Evolutionary conservation across 2,888 invertebrate species (phyloP).

Genomic region (Hemistola chrysoprasaria): DNA sequence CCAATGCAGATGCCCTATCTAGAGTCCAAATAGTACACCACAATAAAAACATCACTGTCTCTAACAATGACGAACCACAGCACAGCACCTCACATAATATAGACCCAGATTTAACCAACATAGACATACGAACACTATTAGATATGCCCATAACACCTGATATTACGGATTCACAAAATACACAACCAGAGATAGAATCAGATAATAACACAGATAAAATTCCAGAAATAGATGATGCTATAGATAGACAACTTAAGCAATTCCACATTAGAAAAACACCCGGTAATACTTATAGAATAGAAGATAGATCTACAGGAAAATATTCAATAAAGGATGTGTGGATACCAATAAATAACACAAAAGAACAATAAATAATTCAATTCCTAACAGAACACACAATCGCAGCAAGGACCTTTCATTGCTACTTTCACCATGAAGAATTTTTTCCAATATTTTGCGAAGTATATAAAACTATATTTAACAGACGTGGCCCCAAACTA

Average conservation of each 20-base stretch:
- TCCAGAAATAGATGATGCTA: no score
- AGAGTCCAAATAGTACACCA: no score
- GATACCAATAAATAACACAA: slow-evolving; percentile 26
- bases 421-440: slow-evolving; percentile 19
- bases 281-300: no score
- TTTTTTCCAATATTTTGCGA: slow-evolving; percentile 2
- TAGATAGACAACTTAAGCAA: no score
- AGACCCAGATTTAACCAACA: not conserved
- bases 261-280: no score
- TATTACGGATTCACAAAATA: no score
- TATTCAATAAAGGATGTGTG: slow-evolving; percentile 15
- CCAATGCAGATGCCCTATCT: no score
- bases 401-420: slow-evolving; percentile 12
- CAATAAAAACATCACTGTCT: not conserved
- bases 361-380: slow-evolving; percentile 20
- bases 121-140: not conserved
- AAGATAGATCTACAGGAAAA: slow-evolving; percentile 23
- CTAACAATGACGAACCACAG: not conserved
- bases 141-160: not conserved
- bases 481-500: slow-evolving; percentile 5
- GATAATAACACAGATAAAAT: no score
- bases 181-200: no score
- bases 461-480: slow-evolving; percentile 6
- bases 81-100: not conserved
- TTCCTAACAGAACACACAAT: slow-evolving; percentile 24